These are phyloP conservation scores for Portunus trituberculatus DNA, from an alignment of 1,140 invertebrate species.

Conservation along the genomic window DNA sequence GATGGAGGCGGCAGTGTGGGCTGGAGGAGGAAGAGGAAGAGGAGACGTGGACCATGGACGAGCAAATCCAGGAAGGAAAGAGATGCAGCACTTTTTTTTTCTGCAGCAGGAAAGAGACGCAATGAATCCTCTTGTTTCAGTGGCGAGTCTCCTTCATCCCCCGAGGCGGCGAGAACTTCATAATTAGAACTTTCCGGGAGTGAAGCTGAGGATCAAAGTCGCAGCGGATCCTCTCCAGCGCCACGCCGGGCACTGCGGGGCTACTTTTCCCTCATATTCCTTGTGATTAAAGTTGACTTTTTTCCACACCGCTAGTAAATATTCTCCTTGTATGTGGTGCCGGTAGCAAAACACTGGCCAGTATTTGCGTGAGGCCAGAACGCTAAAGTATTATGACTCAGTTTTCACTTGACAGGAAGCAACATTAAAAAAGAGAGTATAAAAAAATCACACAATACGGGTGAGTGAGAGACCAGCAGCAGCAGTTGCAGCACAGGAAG, in stretches of 20 bases:
- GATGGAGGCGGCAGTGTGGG: background rate
- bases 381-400: background rate
- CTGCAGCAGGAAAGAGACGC: background rate
- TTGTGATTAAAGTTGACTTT: background rate
- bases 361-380: background rate
- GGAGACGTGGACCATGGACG: background rate
- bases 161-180: slow-evolving; percentile 32
- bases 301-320: background rate
- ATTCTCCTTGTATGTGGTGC: background rate
- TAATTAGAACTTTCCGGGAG: slow-evolving; percentile 29
- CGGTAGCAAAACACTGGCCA: background rate
- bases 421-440: background rate
- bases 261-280: background rate
- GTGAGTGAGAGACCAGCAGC: background rate
- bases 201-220: slow-evolving; percentile 38
- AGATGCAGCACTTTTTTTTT: too few species aligned
- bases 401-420: background rate
- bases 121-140: background rate
- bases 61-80: too few species aligned
- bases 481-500: background rate
- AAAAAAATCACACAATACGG: background rate
- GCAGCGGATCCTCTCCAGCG: background rate
- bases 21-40: background rate
- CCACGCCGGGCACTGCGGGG: background rate
- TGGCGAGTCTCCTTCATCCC: slow-evolving; percentile 4